These are phyloP conservation scores for Melanitta fusca DNA, from an alignment of 2,797 vertebrate genomes.

Conservation along the genomic window DNA sequence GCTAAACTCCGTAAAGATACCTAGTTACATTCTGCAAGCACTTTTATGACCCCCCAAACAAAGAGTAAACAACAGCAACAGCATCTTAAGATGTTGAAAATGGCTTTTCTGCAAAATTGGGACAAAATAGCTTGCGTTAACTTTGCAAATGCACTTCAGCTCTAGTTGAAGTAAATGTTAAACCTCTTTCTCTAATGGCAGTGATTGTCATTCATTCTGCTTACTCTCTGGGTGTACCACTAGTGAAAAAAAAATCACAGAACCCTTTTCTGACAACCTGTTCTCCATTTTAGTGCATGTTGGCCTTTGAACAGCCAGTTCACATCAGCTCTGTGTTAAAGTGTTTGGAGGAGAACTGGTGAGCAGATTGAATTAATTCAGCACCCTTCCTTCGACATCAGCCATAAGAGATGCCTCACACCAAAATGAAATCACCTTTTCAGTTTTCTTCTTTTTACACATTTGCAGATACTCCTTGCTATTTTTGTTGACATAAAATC, in stretches of 20 bases:
- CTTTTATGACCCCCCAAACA: neutral
- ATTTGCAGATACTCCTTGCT: neutral
- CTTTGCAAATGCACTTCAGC: neutral
- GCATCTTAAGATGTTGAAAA: neutral
- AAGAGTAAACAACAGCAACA: neutral
- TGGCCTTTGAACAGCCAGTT: neutral
- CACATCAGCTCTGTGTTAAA: neutral
- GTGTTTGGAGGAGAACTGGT: neutral
- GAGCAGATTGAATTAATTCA: neutral
- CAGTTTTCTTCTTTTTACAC: neutral
- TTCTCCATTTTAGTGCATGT: neutral
- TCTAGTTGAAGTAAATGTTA: neutral
- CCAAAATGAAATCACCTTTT: neutral
- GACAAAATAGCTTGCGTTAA: neutral
- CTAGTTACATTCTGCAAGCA: neutral
- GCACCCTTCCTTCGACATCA: neutral
- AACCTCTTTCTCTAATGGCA: neutral
- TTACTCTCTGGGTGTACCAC: neutral
- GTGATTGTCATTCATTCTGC: neutral
- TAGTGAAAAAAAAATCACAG: neutral
- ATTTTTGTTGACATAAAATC: neutral
- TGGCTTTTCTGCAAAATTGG: neutral
- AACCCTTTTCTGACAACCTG: neutral
- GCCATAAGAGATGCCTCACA: neutral
- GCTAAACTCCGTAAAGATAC: neutral